A percentile compares a stretch with the other conserved stretches of the same genome.
These are phyloP conservation scores for Cephus sareptanus DNA, from an alignment of 2,888 invertebrate genomes.

Conservation along the genomic window DNA sequence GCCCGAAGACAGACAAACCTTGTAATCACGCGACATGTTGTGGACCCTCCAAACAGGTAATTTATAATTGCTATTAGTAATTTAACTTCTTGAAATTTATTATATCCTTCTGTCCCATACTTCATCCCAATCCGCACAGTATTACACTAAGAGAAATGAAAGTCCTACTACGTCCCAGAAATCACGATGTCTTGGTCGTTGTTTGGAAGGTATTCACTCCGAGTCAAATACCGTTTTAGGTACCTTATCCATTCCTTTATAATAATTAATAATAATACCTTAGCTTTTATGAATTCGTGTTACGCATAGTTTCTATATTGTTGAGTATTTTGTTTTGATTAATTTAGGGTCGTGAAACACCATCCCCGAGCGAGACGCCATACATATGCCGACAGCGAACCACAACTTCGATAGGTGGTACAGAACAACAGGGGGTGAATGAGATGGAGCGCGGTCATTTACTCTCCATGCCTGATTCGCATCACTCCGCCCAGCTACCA, in stretches of 20 bases:
- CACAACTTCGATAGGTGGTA: slow-evolving; percentile 45
- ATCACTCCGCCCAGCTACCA: slow-evolving; percentile 56
- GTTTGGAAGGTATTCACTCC: slow-evolving; percentile 51
- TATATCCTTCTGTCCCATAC: slow-evolving; percentile 15
- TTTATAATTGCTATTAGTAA: slow-evolving; percentile 28
- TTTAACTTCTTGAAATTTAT: slow-evolving; percentile 10
- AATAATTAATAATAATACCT: background rate
- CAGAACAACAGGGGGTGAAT: slow-evolving; percentile 61
- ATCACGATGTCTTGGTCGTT: slow-evolving; percentile 50
- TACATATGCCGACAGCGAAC: slow-evolving; percentile 84
- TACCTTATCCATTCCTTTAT: slow-evolving; percentile 20
- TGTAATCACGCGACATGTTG: slow-evolving; percentile 92
- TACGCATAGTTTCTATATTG: background rate
- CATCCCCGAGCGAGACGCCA: slow-evolving; percentile 83
- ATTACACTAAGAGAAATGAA: slow-evolving; percentile 43
- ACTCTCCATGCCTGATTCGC: slow-evolving; percentile 51
- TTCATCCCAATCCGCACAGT: slow-evolving; percentile 33
- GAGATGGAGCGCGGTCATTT: slow-evolving; percentile 64
- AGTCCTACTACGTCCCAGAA: slow-evolving; percentile 34
- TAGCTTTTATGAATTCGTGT: background rate
- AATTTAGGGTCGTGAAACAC: slow-evolving; percentile 72
- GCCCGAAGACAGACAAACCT: slow-evolving; percentile 84
- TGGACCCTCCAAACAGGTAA: slow-evolving; percentile 83
- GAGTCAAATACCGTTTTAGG: slow-evolving; percentile 52
- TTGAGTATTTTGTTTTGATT: slow-evolving; percentile 1